Percentiles rank a stretch among this genome's conserved stretches.
phyloP scores from a whole-genome alignment of 2,797 vertebrate genomes.

The Characodon lateralis region DNA sequence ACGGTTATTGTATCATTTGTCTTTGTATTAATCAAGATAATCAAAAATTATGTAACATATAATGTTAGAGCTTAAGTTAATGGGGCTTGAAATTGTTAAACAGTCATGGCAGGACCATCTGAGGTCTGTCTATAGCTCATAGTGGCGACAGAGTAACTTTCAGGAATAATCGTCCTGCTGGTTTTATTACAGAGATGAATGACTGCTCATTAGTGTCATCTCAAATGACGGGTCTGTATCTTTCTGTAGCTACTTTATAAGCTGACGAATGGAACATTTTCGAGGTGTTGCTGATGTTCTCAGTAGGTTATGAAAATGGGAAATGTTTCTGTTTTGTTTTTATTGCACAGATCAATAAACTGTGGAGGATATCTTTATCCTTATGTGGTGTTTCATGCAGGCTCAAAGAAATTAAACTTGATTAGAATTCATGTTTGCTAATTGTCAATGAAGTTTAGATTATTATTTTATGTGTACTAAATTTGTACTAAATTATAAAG shows the following conservation, averaged over 20 bases:
- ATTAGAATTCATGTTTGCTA: constrained; percentile 1
- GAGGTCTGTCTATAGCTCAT: constrained; percentile 40
- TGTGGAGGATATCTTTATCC: neutral
- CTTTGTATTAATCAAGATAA: neutral
- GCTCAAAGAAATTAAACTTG: constrained; percentile 2
- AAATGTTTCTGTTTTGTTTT: neutral
- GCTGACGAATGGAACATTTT: constrained; percentile 20
- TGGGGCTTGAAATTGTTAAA: constrained; percentile 16
- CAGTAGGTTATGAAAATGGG: neutral
- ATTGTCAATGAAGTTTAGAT: neutral
- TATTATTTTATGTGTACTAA: constrained; percentile 22
- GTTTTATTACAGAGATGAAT: constrained; percentile 60
- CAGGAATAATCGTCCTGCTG: constrained; percentile 54
- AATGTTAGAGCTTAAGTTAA: neutral
- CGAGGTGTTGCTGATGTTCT: constrained; percentile 3
- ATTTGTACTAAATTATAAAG: constrained; percentile 35
- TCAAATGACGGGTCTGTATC: constrained; percentile 28
- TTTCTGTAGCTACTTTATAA: constrained; percentile 17
- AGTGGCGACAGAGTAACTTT: constrained; percentile 33
- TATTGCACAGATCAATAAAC: neutral
- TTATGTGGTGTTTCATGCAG: neutral
- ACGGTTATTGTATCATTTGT: too few relatives aligned
- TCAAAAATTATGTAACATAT: constrained; percentile 1
- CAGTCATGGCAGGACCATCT: constrained; percentile 25
- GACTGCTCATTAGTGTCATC: constrained; percentile 59